Base-by-base conservation (phyloP, 2,888 invertebrate species). In the Hemaris fuciformis region DNA sequence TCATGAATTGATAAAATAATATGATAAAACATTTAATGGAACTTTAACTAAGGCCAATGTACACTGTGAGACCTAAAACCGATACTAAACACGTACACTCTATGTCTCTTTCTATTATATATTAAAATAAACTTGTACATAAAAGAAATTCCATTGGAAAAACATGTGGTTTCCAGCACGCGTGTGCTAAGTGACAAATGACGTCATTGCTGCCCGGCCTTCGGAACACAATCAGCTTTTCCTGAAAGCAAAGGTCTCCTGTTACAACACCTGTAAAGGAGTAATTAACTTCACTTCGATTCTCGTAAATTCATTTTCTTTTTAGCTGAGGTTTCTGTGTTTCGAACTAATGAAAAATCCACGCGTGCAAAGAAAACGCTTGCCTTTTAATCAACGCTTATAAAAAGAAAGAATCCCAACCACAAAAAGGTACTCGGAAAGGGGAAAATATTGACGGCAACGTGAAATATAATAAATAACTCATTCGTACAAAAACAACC, bases 251-350 rank as follows among this genome's bases (percentile, higher is more conserved):
- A 70, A 74, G 71, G 74, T 71, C 71, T 80, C 72, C 66, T 66
- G 72, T 80, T 79, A 76, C 81, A 66, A 68, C 62, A 69, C 67
- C 71, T 72, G 71, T 76, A 76, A 77, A 73, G 77, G 73, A 76
- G 74, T 78, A 75, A 79, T 78, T 79, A 76, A 77, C 53, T 53
- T 31, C 79, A 27, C 42, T 27, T 57, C 65, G 63, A 64, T 63
- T 65, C 67, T 66, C 68, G 69, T 66, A 65, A 69, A 75, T 70
- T 67, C 64, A 68, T 73, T 75, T 67, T 66, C 63, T 71, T 73
- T 73, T 75, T 73, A 68, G 67, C 64, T 73, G 67, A 66, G 53
- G 65, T 73, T 63, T 63, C 65, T 45, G 34, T 38, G 34, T 59
- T 59, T 20, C 59, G 38, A 59, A 46, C 27, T 8, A 38, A 23